Conservation (phyloP, 2,888 invertebrate genomes). For the Mythimna lalbum region DNA sequence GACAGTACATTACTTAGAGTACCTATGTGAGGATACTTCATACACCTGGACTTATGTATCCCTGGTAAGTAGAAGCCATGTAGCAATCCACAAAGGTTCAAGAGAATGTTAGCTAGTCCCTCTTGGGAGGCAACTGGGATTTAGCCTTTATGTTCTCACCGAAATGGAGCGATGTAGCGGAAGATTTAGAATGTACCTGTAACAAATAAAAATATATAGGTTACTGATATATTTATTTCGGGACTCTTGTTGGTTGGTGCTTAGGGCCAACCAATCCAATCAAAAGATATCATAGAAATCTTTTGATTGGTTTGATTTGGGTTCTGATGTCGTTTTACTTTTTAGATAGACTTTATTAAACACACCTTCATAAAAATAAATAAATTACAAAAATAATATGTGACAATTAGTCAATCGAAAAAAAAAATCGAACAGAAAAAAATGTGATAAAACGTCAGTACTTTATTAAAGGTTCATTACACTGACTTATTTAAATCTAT, state of each 20-base stretch:
- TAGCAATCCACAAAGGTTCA: slow-evolving; percentile 6
- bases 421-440: too few species aligned
- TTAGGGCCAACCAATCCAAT: too few species aligned
- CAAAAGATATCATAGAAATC: too few species aligned
- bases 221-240: slow-evolving; percentile 6
- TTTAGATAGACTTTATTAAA: too few species aligned
- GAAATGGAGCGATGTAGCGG: slow-evolving; percentile 1
- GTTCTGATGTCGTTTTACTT: too few species aligned
- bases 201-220: slow-evolving; percentile 18
- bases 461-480: too few species aligned
- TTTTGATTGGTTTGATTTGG: too few species aligned
- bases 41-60: slow-evolving; percentile 8
- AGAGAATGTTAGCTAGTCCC: slow-evolving; percentile 1
- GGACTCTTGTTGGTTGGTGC: neutral
- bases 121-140: slow-evolving; percentile 5
- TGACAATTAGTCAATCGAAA: too few species aligned
- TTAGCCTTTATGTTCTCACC: slow-evolving; percentile 19
- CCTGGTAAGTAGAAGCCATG: slow-evolving; percentile 15
- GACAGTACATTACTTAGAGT: slow-evolving; percentile 11
- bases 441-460: too few species aligned
- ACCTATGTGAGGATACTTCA: slow-evolving; percentile 3
- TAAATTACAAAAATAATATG: too few species aligned
- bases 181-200: slow-evolving; percentile 39
- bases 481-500: too few species aligned
- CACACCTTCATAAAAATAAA: too few species aligned